These are phyloP conservation scores for Dioctria linearis DNA, from an alignment of 2,888 invertebrate genomes.

Conservation along the genomic window DNA sequence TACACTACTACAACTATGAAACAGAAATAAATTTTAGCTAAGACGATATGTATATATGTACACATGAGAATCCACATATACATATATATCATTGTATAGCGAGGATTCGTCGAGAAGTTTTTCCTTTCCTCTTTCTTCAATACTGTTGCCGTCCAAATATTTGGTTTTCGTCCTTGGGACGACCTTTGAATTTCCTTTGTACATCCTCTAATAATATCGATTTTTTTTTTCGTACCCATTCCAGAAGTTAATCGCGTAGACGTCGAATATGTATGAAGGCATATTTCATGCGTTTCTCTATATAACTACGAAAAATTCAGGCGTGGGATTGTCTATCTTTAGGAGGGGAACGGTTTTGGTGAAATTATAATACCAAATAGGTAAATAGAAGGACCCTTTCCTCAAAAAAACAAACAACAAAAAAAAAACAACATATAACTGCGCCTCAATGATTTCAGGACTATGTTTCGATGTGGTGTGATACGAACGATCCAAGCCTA, in stretches of 20 bases:
- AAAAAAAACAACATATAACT: neutral
- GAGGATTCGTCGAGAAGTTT: too few species aligned
- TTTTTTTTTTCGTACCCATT: slow-evolving; percentile 7
- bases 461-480: neutral
- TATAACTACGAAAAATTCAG: neutral
- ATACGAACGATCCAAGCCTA: slow-evolving; percentile 25
- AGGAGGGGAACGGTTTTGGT: too few species aligned
- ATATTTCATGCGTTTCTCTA: slow-evolving; percentile 7
- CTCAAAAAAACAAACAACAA: neutral
- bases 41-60: too few species aligned
- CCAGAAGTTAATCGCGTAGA: slow-evolving; percentile 19
- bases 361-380: too few species aligned
- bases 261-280: neutral
- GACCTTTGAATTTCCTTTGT: slow-evolving; percentile 42
- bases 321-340: neutral
- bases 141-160: slow-evolving; percentile 46
- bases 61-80: too few species aligned
- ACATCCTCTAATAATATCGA: slow-evolving; percentile 43
- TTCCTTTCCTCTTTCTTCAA: neutral
- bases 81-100: too few species aligned
- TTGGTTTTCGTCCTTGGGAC: slow-evolving; percentile 35
- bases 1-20: too few species aligned
- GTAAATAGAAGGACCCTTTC: neutral
- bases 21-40: too few species aligned
- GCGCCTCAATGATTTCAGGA: neutral